Evolutionary conservation across 2,113 vertebrate genomes (phyloP).

Genomic region (Pseudopipra pipra): DNA sequence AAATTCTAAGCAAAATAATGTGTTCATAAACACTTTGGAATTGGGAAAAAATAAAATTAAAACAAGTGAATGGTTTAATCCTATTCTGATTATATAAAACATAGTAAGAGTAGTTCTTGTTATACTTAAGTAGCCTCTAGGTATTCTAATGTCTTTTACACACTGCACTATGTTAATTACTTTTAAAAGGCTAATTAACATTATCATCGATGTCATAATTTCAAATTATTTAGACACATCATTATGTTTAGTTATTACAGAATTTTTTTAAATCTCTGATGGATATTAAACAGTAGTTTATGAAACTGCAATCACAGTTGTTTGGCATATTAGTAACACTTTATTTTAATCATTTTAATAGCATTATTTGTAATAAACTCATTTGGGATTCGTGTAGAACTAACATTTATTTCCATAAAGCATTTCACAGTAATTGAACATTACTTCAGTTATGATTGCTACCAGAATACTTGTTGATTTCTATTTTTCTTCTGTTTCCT

Average conservation of each 20-base stretch:
- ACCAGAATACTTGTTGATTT: neutral
- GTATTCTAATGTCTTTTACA: neutral
- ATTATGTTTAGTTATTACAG: constrained; percentile 26
- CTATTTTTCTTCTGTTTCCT: neutral
- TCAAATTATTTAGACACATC: constrained; percentile 23
- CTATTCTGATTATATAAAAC: neutral
- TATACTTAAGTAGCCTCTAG: neutral
- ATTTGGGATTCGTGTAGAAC: constrained; percentile 58
- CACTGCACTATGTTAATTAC: neutral
- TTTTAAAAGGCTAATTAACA: constrained; percentile 7
- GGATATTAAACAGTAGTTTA: constrained; percentile 36
- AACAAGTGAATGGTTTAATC: neutral
- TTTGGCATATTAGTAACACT: constrained; percentile 50
- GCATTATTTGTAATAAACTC: constrained; percentile 53
- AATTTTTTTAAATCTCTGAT: neutral
- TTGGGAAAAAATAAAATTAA: neutral
- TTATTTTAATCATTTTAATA: constrained; percentile 58
- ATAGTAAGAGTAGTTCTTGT: neutral
- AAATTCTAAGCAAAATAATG: neutral
- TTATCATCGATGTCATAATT: constrained; percentile 29
- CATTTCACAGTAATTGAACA: constrained; percentile 55
- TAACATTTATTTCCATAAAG: constrained; percentile 67
- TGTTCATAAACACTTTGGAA: neutral
- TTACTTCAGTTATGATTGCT: constrained; percentile 37
- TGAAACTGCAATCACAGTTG: constrained; percentile 37